These are phyloP conservation scores for Rhagium mordax DNA, from an alignment of 2,888 invertebrate species.

Conservation along the genomic window DNA sequence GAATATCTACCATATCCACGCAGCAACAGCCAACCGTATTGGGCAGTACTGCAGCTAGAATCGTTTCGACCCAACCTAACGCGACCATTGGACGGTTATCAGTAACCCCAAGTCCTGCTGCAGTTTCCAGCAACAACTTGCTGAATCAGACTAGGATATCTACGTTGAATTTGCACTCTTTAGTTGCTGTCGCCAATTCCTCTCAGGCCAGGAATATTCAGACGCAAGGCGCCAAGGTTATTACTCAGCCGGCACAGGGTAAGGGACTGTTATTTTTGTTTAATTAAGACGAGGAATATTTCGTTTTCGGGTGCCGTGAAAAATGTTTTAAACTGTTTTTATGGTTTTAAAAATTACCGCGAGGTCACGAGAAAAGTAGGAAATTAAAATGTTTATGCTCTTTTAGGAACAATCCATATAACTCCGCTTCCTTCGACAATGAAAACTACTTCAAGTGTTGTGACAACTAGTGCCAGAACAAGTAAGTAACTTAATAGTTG, in stretches of 20 bases:
- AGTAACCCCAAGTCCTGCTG: constrained; percentile 59
- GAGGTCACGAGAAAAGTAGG: too few relatives aligned
- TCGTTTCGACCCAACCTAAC: constrained; percentile 62
- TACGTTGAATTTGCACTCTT: constrained; percentile 64
- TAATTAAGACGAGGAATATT: too few relatives aligned
- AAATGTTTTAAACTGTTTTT: too few relatives aligned
- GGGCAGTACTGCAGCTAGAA: constrained; percentile 57
- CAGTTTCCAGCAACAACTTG: constrained; percentile 57
- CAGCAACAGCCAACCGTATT: constrained; percentile 56
- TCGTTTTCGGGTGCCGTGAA: not conserved
- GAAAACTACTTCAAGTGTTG: constrained; percentile 55
- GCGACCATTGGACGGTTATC: constrained; percentile 61
- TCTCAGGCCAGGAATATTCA: constrained; percentile 60
- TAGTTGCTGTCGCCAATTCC: constrained; percentile 64
- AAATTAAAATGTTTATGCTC: too few relatives aligned
- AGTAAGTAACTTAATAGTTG: too few relatives aligned
- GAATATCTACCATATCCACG: constrained; percentile 62
- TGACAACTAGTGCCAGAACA: constrained; percentile 61
- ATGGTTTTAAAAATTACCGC: too few relatives aligned
- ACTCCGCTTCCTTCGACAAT: constrained; percentile 65
- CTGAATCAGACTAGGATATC: constrained; percentile 64
- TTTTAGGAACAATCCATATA: constrained; percentile 67
- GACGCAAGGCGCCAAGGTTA: constrained; percentile 67
- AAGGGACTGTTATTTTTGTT: too few relatives aligned
- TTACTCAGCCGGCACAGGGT: constrained; percentile 68